Evolutionary conservation across 2,888 invertebrate species (phyloP).

Genomic region (Hirtodrosophila confusa): DNA sequence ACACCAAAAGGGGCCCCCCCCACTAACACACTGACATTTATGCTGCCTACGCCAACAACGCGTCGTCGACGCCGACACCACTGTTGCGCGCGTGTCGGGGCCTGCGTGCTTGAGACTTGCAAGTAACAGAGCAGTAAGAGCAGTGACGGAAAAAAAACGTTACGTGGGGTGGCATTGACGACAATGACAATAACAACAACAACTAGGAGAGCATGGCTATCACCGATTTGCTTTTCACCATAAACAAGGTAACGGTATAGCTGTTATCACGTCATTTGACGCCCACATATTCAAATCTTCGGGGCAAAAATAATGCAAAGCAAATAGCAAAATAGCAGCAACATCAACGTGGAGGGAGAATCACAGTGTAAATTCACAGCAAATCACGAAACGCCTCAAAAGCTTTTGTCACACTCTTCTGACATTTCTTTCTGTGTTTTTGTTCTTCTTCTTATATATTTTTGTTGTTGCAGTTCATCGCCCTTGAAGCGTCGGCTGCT

Average conservation of each 20-base stretch:
- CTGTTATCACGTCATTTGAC: slow-evolving; percentile 55
- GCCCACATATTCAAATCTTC: slow-evolving; percentile 50
- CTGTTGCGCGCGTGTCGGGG: slow-evolving; percentile 68
- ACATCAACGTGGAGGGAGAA: slow-evolving; percentile 20
- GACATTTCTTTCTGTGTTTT: slow-evolving; percentile 46
- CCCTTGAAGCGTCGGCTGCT: slow-evolving; percentile 64
- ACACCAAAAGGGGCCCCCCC: slow-evolving; percentile 48
- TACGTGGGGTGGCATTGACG: slow-evolving; percentile 56
- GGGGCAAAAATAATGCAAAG: slow-evolving; percentile 8
- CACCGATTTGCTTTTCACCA: slow-evolving; percentile 52
- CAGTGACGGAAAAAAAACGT: slow-evolving; percentile 44
- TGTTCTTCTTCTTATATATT: slow-evolving; percentile 27
- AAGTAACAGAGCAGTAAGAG: slow-evolving; percentile 52
- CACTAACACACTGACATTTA: slow-evolving; percentile 68
- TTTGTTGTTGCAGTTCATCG: slow-evolving; percentile 68
- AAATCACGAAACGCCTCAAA: slow-evolving; percentile 44
- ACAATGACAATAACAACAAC: slow-evolving; percentile 15
- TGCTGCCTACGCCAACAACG: slow-evolving; percentile 43
- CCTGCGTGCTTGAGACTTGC: slow-evolving; percentile 60
- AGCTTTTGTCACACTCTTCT: slow-evolving; percentile 53
- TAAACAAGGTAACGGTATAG: slow-evolving; percentile 39
- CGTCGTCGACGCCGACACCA: slow-evolving; percentile 22
- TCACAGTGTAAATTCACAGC: slow-evolving; percentile 26
- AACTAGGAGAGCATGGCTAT: slow-evolving; percentile 35
- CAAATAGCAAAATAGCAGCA: slow-evolving; percentile 16